Percentiles rank a stretch among this genome's conserved stretches.
phyloP scores from a whole-genome alignment of 2,888 invertebrate species.

The Drosophila lacicola region DNA sequence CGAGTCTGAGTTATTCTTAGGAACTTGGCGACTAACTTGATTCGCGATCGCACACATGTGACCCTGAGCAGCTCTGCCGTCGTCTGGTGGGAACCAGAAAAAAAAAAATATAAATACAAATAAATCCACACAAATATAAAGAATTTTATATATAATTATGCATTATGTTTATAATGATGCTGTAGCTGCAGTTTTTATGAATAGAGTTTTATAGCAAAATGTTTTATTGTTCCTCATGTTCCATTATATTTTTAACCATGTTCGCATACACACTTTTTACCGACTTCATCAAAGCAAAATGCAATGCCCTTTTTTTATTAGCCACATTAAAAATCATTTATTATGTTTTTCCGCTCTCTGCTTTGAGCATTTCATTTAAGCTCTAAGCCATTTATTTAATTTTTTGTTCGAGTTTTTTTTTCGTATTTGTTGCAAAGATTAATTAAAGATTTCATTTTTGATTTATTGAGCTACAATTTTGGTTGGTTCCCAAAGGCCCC shows the following conservation, averaged over 20 bases:
- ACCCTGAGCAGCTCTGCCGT: constrained; percentile 46
- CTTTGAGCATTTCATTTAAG: constrained; percentile 29
- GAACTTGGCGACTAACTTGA: constrained; percentile 20
- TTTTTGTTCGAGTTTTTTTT: constrained; percentile 20
- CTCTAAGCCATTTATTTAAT: constrained; percentile 23
- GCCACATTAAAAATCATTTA: constrained; percentile 45
- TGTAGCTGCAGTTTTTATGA: constrained; percentile 17
- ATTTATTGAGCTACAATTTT: constrained; percentile 58
- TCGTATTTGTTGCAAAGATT: constrained; percentile 38
- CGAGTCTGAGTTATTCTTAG: constrained; percentile 37
- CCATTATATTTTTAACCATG: constrained; percentile 38
- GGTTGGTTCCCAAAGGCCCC: constrained; percentile 35
- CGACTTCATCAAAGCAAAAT: constrained; percentile 51
- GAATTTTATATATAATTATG: constrained; percentile 47
- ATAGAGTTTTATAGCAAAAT: constrained; percentile 12
- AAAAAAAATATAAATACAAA: background rate
- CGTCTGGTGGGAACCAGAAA: constrained; percentile 55
- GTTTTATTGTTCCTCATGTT: constrained; percentile 18
- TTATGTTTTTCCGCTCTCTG: constrained; percentile 40
- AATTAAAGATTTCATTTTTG: constrained; percentile 64
- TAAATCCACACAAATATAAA: constrained; percentile 47
- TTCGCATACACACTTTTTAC: constrained; percentile 40
- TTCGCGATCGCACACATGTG: constrained; percentile 43
- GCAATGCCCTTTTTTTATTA: constrained; percentile 35
- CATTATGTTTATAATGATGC: constrained; percentile 41